Evolutionary conservation across 2,888 invertebrate genomes (phyloP).

Genomic region (Agonopterix subpropinquella): DNA sequence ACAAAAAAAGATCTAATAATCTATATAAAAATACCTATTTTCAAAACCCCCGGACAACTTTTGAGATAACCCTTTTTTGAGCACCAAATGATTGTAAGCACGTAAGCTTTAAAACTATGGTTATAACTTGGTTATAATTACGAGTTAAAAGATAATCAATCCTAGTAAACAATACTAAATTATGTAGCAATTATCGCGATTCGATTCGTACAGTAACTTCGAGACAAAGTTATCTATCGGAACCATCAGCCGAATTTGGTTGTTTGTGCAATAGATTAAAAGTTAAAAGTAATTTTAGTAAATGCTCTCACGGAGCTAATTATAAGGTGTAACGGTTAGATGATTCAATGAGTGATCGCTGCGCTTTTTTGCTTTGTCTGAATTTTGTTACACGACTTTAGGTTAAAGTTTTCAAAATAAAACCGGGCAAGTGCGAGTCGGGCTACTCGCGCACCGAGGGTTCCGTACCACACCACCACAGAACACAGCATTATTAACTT

Average conservation of each 20-base stretch:
- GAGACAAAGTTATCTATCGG: constrained; percentile 36
- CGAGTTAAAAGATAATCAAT: not conserved
- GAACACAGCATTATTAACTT: too few relatives aligned
- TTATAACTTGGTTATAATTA: too few relatives aligned
- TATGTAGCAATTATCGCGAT: constrained; percentile 25
- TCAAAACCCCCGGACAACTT: too few relatives aligned
- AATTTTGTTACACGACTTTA: not conserved
- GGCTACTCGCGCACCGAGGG: too few relatives aligned
- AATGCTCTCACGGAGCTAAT: constrained; percentile 15
- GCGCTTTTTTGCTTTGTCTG: not conserved
- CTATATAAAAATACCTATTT: too few relatives aligned
- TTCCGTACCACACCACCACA: too few relatives aligned
- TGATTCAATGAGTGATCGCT: constrained; percentile 3
- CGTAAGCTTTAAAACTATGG: too few relatives aligned
- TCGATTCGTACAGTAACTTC: constrained; percentile 22
- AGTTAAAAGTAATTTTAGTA: constrained; percentile 8
- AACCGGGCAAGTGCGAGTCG: too few relatives aligned
- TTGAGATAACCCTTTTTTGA: too few relatives aligned
- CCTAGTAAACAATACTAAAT: not conserved
- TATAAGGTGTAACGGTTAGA: constrained; percentile 3
- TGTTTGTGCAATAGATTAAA: constrained; percentile 16
- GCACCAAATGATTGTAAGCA: too few relatives aligned
- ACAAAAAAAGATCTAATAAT: too few relatives aligned
- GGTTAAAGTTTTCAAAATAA: not conserved
- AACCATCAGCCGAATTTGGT: constrained; percentile 30